phyloP scores from a whole-genome alignment of 2,113 vertebrate species.

The Corapipo altera region DNA sequence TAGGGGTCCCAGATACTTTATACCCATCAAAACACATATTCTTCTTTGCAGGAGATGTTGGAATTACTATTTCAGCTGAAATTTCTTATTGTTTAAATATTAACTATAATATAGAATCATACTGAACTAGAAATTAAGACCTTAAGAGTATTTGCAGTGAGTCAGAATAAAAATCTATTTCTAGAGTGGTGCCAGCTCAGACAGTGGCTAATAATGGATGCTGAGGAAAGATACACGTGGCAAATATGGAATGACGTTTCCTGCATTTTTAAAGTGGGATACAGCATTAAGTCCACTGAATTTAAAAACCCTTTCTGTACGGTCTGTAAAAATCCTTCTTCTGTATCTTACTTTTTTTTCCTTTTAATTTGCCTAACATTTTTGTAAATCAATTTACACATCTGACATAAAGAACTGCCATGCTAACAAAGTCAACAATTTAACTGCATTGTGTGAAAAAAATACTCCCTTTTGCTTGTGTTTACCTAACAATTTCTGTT shows the following conservation, averaged over 20 bases:
- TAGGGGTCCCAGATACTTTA: background rate
- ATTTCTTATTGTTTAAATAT: background rate
- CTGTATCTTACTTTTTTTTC: background rate
- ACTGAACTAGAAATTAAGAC: background rate
- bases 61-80: background rate
- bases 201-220: background rate
- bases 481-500: background rate
- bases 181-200: background rate
- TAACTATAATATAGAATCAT: background rate
- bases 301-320: background rate
- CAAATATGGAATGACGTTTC: conserved; percentile 1
- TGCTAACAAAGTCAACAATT: background rate
- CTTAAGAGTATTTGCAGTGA: background rate
- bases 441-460: background rate
- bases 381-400: background rate
- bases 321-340: background rate
- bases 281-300: background rate
- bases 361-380: background rate
- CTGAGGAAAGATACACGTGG: background rate
- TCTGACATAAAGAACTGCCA: background rate
- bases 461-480: background rate
- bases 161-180: conserved; percentile 20
- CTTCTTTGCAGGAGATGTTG: background rate
- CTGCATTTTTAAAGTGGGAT: background rate
- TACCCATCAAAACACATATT: background rate